phyloP scores from a whole-genome alignment of 2,797 vertebrate species.

The Parauchenoglanis punctatus region DNA sequence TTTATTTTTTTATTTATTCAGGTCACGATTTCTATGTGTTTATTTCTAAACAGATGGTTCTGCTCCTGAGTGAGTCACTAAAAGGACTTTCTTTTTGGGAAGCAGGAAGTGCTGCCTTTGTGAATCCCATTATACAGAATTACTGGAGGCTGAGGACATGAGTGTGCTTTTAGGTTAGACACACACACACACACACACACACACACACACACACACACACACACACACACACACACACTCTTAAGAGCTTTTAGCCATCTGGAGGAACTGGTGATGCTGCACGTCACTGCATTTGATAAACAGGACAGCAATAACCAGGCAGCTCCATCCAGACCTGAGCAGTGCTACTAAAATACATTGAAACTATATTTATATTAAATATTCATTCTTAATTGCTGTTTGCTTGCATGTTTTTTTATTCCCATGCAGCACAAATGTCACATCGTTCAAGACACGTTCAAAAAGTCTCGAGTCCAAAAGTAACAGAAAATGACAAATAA shows the following conservation, averaged over 20 bases:
- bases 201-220: neutral
- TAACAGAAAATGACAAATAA: neutral
- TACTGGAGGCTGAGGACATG: neutral
- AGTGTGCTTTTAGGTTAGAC: conserved; percentile 2
- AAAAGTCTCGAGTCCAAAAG: neutral
- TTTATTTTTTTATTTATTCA: neutral
- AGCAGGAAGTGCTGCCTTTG: neutral
- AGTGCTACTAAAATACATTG: neutral
- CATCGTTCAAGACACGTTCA: neutral
- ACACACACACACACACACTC: neutral
- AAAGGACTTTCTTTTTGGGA: neutral
- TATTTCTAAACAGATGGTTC: neutral
- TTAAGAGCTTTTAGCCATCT: neutral
- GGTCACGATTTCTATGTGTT: neutral
- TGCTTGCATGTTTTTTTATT: neutral
- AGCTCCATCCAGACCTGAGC: too few relatives aligned
- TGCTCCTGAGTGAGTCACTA: neutral
- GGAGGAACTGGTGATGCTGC: neutral
- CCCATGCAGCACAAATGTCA: too few relatives aligned
- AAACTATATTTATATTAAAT: neutral
- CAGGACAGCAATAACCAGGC: neutral
- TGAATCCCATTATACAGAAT: conserved; percentile 14
- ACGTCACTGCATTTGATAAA: neutral
- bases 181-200: conserved; percentile 12
- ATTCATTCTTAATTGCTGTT: neutral